These are phyloP conservation scores for Urocynchramus pylzowi DNA, from an alignment of 2,113 vertebrate genomes.

Conservation along the genomic window DNA sequence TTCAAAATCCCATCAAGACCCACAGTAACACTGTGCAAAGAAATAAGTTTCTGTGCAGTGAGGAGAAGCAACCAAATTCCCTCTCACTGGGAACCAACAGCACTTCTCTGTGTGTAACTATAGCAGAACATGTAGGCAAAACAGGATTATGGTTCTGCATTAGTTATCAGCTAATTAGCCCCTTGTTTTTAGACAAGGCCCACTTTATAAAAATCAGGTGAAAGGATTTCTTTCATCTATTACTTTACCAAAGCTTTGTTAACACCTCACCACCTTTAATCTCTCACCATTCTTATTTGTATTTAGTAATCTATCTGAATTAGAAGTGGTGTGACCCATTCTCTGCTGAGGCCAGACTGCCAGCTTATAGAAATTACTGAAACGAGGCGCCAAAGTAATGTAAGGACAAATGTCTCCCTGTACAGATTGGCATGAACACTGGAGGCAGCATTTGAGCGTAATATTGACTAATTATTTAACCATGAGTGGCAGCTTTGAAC, in stretches of 20 bases:
- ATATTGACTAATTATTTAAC: constrained; percentile 74
- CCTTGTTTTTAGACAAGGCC: not conserved
- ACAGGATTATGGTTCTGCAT: not conserved
- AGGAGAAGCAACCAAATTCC: not conserved
- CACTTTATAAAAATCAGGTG: constrained; percentile 7
- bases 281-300: constrained; percentile 8
- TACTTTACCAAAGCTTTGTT: constrained; percentile 17
- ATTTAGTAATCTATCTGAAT: constrained; percentile 34
- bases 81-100: not conserved
- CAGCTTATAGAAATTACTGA: constrained; percentile 54
- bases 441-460: constrained; percentile 51
- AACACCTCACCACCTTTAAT: constrained; percentile 22
- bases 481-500: constrained; percentile 71
- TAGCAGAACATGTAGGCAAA: not conserved
- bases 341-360: constrained; percentile 29
- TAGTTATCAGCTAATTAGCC: constrained; percentile 28
- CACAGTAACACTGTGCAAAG: not conserved
- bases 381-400: constrained; percentile 5
- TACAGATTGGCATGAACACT: constrained; percentile 49
- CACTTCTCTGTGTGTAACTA: not conserved
- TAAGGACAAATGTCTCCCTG: constrained; percentile 29
- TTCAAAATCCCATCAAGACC: not conserved
- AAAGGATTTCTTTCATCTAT: constrained; percentile 8
- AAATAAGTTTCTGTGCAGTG: not conserved
- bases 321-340: constrained; percentile 20